Evolutionary conservation across 2,797 vertebrate genomes (phyloP).

Genomic region (Thunnus albacares): DNA sequence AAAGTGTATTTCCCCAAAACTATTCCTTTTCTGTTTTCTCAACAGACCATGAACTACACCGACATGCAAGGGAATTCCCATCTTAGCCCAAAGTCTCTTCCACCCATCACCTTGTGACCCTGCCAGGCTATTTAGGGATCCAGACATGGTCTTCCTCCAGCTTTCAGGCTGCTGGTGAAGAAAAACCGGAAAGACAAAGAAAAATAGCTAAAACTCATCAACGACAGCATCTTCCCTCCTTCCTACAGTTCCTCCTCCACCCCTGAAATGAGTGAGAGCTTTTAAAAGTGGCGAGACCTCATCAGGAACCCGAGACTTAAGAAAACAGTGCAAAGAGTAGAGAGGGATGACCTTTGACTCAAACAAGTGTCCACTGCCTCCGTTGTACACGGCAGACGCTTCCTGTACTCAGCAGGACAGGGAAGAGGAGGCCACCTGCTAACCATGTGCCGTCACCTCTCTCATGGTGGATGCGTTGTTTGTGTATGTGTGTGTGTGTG

Average conservation of each 20-base stretch:
- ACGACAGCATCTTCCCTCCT: slow-evolving; percentile 62
- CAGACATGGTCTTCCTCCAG: slow-evolving; percentile 55
- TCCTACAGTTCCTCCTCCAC: slow-evolving; percentile 57
- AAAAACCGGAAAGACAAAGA: slow-evolving; percentile 53
- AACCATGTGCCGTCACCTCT: slow-evolving; percentile 54
- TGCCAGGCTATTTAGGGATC: slow-evolving; percentile 48
- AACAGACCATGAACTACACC: slow-evolving; percentile 20
- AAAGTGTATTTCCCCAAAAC: background rate
- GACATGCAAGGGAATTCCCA: slow-evolving; percentile 67
- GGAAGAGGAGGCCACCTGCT: slow-evolving; percentile 73
- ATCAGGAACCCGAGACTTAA: slow-evolving; percentile 66
- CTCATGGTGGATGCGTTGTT: slow-evolving; percentile 11
- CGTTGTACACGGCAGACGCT: slow-evolving; percentile 68
- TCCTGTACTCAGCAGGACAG: slow-evolving; percentile 75
- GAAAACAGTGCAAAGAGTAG: slow-evolving; percentile 71
- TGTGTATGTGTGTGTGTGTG: slow-evolving; percentile 31
- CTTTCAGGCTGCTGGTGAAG: slow-evolving; percentile 58
- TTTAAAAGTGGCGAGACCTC: slow-evolving; percentile 57
- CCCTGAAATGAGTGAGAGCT: slow-evolving; percentile 49
- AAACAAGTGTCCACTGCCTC: slow-evolving; percentile 71
- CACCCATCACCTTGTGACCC: slow-evolving; percentile 60
- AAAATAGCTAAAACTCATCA: slow-evolving; percentile 66
- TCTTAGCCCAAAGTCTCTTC: slow-evolving; percentile 29
- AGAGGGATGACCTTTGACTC: slow-evolving; percentile 64
- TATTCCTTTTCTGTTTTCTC: background rate